A percentile compares a stretch with the other conserved stretches of the same genome.
phyloP scores from a whole-genome alignment of 2,888 invertebrate species.

The Drosophila prolongata region DNA sequence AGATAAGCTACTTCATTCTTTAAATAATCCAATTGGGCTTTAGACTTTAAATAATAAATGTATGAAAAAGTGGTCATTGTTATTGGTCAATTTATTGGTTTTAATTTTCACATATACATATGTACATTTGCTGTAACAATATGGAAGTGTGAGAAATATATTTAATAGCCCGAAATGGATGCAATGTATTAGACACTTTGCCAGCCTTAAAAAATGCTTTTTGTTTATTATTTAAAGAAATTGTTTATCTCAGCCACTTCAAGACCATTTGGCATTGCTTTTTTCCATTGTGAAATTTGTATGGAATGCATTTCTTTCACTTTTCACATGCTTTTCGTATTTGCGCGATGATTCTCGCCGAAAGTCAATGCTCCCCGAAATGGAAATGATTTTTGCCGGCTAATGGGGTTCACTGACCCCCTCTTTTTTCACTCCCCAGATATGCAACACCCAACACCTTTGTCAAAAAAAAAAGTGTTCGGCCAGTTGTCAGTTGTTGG shows the following conservation, averaged over 20 bases:
- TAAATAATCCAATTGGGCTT: too few relatives aligned
- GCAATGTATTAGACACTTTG: too few relatives aligned
- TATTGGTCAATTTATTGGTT: too few relatives aligned
- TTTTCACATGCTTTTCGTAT: constrained; percentile 21
- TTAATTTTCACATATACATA: too few relatives aligned
- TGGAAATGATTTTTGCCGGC: constrained; percentile 37
- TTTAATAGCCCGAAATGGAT: too few relatives aligned
- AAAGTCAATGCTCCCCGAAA: constrained; percentile 46
- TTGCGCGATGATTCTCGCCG: constrained; percentile 18
- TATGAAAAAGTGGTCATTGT: too few relatives aligned
- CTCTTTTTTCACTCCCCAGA: constrained; percentile 15
- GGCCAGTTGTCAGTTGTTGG: constrained; percentile 39
- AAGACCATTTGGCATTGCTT: not conserved
- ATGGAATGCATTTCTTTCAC: constrained; percentile 24
- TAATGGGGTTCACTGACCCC: constrained; percentile 46
- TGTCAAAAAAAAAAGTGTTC: constrained; percentile 47
- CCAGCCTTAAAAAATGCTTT: too few relatives aligned
- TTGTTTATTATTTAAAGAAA: not conserved
- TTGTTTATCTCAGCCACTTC: not conserved
- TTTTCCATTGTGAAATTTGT: constrained; percentile 1
- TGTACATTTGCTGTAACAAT: too few relatives aligned
- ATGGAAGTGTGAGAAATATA: too few relatives aligned
- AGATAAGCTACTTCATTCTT: too few relatives aligned
- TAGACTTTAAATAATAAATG: too few relatives aligned
- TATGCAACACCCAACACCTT: constrained; percentile 54